Evolutionary conservation across 2,797 vertebrate species (phyloP).

Genomic region (Betta splendens): DNA sequence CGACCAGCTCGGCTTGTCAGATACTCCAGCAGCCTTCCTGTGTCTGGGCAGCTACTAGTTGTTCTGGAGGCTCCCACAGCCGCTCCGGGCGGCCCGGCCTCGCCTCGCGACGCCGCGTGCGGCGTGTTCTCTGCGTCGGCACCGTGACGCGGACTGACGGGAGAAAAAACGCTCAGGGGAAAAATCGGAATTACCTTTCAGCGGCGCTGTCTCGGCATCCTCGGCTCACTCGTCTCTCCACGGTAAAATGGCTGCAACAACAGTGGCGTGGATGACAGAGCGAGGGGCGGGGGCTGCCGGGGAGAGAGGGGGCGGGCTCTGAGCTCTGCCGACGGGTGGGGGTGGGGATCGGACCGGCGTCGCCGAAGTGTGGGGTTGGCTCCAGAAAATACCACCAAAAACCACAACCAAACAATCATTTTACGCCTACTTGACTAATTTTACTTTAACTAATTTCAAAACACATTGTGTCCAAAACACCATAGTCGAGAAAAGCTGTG

Average conservation of each 20-base stretch:
- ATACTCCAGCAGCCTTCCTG: slow-evolving; percentile 41
- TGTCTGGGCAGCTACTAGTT: slow-evolving; percentile 43
- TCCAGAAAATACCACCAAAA: background rate
- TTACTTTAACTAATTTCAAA: background rate
- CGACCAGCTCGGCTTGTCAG: slow-evolving; percentile 24
- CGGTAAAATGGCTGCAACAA: slow-evolving; percentile 79
- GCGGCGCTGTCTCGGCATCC: slow-evolving; percentile 57
- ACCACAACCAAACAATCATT: background rate
- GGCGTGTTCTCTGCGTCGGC: background rate
- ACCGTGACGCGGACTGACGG: background rate
- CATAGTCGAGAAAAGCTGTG: too few relatives aligned
- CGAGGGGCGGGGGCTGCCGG: slow-evolving; percentile 61
- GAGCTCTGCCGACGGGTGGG: slow-evolving; percentile 50
- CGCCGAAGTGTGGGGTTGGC: slow-evolving; percentile 2
- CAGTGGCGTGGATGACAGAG: slow-evolving; percentile 65
- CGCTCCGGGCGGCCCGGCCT: slow-evolving; percentile 15
- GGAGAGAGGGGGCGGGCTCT: slow-evolving; percentile 62
- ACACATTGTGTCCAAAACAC: background rate
- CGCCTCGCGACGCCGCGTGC: background rate
- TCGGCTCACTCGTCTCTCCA: slow-evolving; percentile 59
- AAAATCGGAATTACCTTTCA: slow-evolving; percentile 59
- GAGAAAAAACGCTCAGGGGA: background rate
- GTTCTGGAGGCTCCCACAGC: slow-evolving; percentile 26
- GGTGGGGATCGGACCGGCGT: slow-evolving; percentile 36
- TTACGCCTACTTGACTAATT: background rate